A percentile compares a stretch with the other conserved stretches of the same genome.
Evolutionary conservation across 2,113 vertebrate genomes (phyloP).

Genomic region (Brachionichthys hirsutus): DNA sequence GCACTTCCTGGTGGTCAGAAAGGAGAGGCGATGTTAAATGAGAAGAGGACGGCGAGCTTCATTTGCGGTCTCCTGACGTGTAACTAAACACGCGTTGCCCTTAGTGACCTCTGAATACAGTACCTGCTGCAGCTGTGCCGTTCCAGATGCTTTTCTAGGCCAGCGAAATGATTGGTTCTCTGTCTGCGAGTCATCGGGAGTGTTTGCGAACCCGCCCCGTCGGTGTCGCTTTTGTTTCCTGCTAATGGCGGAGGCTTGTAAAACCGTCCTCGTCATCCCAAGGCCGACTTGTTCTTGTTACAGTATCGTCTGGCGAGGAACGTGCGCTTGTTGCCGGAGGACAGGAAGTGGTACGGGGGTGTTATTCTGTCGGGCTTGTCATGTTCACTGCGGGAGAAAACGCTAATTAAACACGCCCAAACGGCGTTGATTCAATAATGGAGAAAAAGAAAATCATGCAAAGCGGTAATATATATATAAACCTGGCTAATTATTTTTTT

Average conservation of each 20-base stretch:
- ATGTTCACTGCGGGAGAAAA: conserved; percentile 40
- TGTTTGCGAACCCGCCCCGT: too few species aligned
- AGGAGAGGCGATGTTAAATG: too few species aligned
- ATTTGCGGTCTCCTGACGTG: conserved; percentile 41
- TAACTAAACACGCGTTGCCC: conserved; percentile 37
- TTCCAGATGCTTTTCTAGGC: too few species aligned
- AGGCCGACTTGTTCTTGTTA: conserved; percentile 40
- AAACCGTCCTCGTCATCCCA: conserved; percentile 29
- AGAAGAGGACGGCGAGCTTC: too few species aligned
- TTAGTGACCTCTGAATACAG: too few species aligned
- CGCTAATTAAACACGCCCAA: conserved; percentile 30
- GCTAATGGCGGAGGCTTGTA: conserved; percentile 25
- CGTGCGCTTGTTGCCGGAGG: conserved; percentile 28
- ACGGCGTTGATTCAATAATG: conserved; percentile 45
- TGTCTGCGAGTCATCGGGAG: too few species aligned
- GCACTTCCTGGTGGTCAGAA: conserved; percentile 35
- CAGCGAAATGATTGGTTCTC: too few species aligned
- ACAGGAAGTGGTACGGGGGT: conserved; percentile 28
- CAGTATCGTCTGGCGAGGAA: conserved; percentile 16
- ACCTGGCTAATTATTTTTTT: conserved; percentile 57
- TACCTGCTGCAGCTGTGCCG: conserved; percentile 34
- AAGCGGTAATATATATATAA: conserved; percentile 9
- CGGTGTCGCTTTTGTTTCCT: too few species aligned
- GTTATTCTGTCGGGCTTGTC: conserved; percentile 38
- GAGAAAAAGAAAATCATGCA: conserved; percentile 7